Evolutionary conservation across 2,888 invertebrate species (phyloP).

Genomic region (Drosophila phalerata): DNA sequence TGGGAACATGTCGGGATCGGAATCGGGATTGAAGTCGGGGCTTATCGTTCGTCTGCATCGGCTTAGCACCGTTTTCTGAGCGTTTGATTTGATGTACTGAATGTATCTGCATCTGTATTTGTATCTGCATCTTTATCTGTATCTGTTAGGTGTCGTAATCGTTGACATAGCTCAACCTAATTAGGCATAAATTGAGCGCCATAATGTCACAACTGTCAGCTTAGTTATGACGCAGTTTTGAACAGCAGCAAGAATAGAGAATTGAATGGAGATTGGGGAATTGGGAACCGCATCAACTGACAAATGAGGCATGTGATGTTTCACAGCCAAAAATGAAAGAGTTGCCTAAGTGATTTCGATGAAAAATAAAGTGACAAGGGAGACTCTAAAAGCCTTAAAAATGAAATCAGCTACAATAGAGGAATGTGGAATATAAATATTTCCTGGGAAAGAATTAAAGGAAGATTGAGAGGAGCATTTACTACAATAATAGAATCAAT

Average conservation of each 20-base stretch:
- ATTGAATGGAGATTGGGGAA: constrained; percentile 8
- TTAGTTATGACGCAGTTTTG: constrained; percentile 48
- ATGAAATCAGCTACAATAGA: neutral
- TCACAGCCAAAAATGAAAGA: constrained; percentile 38
- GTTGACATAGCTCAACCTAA: constrained; percentile 78
- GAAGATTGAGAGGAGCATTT: neutral
- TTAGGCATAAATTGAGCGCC: constrained; percentile 78
- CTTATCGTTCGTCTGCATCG: constrained; percentile 71
- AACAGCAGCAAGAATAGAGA: constrained; percentile 9
- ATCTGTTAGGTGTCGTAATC: constrained; percentile 77
- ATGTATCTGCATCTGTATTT: constrained; percentile 28
- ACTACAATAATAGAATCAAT: neutral
- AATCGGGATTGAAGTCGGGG: constrained; percentile 14
- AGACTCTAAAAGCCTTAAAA: constrained; percentile 14
- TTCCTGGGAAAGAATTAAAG: neutral
- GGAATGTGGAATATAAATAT: neutral
- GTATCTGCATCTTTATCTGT: constrained; percentile 20
- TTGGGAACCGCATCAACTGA: constrained; percentile 26
- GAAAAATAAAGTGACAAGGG: neutral
- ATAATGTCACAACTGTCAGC: constrained; percentile 80
- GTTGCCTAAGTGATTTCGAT: constrained; percentile 53
- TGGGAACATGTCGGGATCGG: neutral
- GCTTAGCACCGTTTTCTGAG: constrained; percentile 61
- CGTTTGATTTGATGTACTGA: constrained; percentile 38
- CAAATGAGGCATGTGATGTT: constrained; percentile 56